phyloP scores from a whole-genome alignment of 64 coral and sea anemone species.

The Montipora foliosa region DNA sequence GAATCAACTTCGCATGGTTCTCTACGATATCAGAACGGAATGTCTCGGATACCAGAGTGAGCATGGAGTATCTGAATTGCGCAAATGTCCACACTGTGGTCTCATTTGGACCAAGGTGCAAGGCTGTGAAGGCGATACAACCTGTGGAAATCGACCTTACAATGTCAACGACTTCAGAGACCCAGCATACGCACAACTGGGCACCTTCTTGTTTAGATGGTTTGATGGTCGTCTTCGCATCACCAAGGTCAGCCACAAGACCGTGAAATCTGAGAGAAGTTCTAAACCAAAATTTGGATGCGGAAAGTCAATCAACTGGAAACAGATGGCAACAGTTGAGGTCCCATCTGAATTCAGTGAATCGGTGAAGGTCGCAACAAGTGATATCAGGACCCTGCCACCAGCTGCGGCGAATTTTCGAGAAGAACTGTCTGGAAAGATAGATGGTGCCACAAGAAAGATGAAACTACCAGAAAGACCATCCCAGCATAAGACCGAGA shows the following conservation, averaged over 20 bases:
- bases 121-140: conserved; percentile 6
- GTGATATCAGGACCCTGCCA: conserved; percentile 40
- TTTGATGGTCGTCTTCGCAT: background rate
- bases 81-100: conserved; percentile 19
- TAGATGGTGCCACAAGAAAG: background rate
- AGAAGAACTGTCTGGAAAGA: background rate
- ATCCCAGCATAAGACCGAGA: background rate
- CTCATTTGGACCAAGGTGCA: conserved; percentile 8
- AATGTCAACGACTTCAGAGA: conserved; percentile 22
- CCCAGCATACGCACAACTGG: conserved; percentile 11
- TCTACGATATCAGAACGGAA: conserved; percentile 54
- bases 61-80: conserved; percentile 45
- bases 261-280: background rate
- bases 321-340: conserved; percentile 12
- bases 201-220: conserved; percentile 29
- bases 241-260: background rate
- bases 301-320: conserved; percentile 25
- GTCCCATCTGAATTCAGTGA: conserved; percentile 60
- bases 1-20: conserved; percentile 61
- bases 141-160: background rate
- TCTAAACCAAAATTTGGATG: background rate
- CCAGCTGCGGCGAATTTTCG: conserved; percentile 2
- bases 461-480: too few relatives aligned
- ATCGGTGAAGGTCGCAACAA: conserved; percentile 46
- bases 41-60: conserved; percentile 51